Evolutionary conservation across 2,888 invertebrate genomes (phyloP), one percentile per base, ranked within the genome.

Genomic region (Pyrochroa serraticornis): DNA sequence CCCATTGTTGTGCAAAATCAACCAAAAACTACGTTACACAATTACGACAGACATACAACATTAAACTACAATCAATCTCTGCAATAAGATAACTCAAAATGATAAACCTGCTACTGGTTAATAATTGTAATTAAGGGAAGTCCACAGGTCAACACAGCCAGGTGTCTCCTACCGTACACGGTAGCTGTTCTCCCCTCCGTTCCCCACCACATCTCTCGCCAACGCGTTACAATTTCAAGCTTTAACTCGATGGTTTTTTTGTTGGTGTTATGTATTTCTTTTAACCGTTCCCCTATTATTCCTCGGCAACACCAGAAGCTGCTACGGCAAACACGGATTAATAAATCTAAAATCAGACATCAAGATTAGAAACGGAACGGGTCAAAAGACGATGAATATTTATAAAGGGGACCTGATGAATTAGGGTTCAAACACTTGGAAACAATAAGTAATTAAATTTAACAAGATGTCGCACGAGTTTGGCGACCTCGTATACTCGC

Each of bases 121-220:
- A 77, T 77, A 76, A 76, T 75, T 75, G 72, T 75, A 76, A 77
- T 76, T 77, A 77, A 76, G 73, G 73, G 73, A 73, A 70, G 73
- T 72, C 74, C 71, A 72, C 75, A 74, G 75, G 73, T 75, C 74
- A 73, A 72, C 69, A 71, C 69, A 70, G 68, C 75, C 76, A 75
- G 77, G 75, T 77, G 75, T 75, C 73, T 73, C 67, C 68, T 68
- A 68, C 71, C 67, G 70, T 69, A 70, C 71, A 75, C 77, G 69
- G 77, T 77, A 77, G 77, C 77, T 59, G 62, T 64, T 60, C 62
- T 64, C 62, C 66, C 65, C 64, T 60, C 60, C 57, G 58, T 46
- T 45, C 59, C 50, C 48, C 63, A 50, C 67, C 58, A 58, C 62
- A 34, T 53, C 66, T 58, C 65, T 61, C 65, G 60, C 56, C 67